Evolutionary conservation across 2,113 vertebrate species (phyloP).

Genomic region (Hystrix brachyura): DNA sequence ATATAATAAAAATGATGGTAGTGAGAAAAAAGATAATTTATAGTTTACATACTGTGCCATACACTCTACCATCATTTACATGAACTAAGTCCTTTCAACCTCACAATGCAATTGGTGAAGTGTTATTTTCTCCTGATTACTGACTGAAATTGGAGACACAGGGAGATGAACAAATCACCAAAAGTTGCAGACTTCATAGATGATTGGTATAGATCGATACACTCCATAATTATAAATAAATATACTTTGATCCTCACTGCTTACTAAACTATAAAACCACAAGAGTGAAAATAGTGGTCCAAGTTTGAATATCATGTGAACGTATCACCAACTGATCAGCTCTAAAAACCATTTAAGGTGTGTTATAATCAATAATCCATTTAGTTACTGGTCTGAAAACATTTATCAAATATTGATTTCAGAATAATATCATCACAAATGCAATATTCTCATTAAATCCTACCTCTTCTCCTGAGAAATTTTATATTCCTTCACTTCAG

Average conservation of each 20-base stretch:
- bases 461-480: neutral
- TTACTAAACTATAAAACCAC: neutral
- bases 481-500: slow-evolving; percentile 44
- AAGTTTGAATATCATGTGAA: neutral
- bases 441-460: neutral
- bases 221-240: neutral
- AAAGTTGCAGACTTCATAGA: neutral
- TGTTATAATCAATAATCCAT: slow-evolving; percentile 54
- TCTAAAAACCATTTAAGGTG: neutral
- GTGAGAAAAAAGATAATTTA: neutral
- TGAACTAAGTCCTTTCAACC: neutral
- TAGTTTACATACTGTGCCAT: neutral
- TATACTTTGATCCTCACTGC: neutral
- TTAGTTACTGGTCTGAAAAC: neutral
- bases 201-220: neutral
- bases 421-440: slow-evolving; percentile 49
- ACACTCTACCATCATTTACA: neutral
- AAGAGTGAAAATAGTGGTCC: neutral
- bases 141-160: neutral
- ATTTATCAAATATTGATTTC: slow-evolving; percentile 66
- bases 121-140: slow-evolving; percentile 7
- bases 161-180: neutral
- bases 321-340: slow-evolving; percentile 30
- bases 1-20: neutral
- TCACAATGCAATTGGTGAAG: neutral